These are phyloP conservation scores for Lasioglossum oenotherae DNA, from an alignment of 2,888 invertebrate genomes.

Conservation along the genomic window DNA sequence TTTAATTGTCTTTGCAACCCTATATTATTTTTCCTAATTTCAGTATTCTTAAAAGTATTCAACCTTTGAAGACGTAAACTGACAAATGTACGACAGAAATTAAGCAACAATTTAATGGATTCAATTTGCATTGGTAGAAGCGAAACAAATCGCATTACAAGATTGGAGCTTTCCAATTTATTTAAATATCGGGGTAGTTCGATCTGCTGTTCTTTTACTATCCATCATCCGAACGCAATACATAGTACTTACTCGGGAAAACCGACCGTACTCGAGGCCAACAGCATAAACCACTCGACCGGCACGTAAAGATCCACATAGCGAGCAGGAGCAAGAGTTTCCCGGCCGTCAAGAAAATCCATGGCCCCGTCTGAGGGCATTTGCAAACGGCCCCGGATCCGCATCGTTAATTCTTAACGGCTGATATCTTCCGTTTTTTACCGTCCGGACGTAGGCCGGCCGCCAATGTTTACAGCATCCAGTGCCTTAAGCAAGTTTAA, in stretches of 20 bases:
- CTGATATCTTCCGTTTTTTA: conserved; percentile 67
- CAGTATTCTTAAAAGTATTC: no score
- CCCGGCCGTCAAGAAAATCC: background rate
- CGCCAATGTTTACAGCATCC: conserved; percentile 60
- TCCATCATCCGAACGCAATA: background rate
- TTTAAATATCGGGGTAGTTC: background rate
- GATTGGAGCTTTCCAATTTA: background rate
- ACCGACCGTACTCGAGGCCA: background rate
- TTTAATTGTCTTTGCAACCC: no score
- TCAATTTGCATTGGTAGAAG: background rate
- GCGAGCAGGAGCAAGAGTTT: background rate
- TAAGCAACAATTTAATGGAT: background rate
- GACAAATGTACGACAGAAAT: no score
- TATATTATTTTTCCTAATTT: no score
- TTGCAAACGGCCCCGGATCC: conserved; percentile 38
- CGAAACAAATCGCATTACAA: background rate
- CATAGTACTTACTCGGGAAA: background rate
- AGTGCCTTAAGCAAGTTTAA: conserved; percentile 65
- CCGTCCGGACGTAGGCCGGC: conserved; percentile 39
- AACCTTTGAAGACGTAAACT: no score
- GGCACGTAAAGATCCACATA: background rate
- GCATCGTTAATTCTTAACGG: conserved; percentile 69
- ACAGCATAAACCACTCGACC: background rate
- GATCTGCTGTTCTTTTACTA: background rate
- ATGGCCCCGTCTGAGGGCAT: background rate